Conservation (phyloP, 92 coral and sea anemone species). For the Virgularia gustaviana region DNA sequence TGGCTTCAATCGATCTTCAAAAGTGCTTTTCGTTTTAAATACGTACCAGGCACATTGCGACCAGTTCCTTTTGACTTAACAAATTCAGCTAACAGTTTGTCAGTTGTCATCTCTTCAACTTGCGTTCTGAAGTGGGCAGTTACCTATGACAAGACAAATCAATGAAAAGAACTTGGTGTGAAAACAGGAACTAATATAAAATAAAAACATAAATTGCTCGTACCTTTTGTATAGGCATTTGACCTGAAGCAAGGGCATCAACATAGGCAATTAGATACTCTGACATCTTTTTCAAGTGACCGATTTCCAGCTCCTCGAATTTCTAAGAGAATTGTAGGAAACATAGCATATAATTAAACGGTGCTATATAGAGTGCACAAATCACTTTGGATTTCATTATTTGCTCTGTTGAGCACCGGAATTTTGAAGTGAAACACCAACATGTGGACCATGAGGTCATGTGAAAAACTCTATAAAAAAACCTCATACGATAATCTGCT, state of each 20-base stretch:
- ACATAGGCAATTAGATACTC: constrained; percentile 69
- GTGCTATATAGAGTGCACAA: too few relatives aligned
- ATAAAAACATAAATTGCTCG: not conserved
- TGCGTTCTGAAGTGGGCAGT: constrained; percentile 79
- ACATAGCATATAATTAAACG: too few relatives aligned
- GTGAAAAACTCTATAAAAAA: too few relatives aligned
- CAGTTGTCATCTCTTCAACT: constrained; percentile 71
- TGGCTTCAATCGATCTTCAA: too few relatives aligned
- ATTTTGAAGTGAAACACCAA: too few relatives aligned
- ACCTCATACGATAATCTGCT: too few relatives aligned
- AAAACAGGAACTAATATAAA: not conserved
- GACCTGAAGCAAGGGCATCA: constrained; percentile 71
- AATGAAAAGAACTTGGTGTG: not conserved
- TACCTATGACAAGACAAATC: constrained; percentile 48
- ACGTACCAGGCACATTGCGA: constrained; percentile 77
- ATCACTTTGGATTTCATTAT: too few relatives aligned
- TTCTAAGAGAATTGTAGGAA: constrained; percentile 62
- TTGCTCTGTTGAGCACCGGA: too few relatives aligned
- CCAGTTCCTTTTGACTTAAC: constrained; percentile 95
- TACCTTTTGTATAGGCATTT: constrained; percentile 72
- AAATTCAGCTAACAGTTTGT: constrained; percentile 84
- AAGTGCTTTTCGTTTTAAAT: not conserved
- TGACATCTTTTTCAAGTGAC: constrained; percentile 71
- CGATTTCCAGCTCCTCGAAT: constrained; percentile 84
- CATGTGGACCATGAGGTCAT: too few relatives aligned